These are phyloP conservation scores for Caenorhabditis sp. DNA, from an alignment of 2,888 invertebrate genomes.

Conservation along the genomic window DNA sequence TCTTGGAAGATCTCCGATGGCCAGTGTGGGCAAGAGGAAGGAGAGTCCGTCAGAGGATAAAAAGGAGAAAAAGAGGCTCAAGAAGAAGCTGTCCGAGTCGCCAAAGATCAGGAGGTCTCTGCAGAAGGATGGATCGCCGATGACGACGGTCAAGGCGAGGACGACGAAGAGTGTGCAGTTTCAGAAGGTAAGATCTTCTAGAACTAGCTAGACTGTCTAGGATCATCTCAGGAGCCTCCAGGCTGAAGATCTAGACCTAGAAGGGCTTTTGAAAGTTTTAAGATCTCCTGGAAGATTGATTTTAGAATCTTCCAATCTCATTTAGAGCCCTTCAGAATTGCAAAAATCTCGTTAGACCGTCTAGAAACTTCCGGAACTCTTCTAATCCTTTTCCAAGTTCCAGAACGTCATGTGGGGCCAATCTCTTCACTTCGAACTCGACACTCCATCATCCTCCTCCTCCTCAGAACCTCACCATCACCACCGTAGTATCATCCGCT, in stretches of 20 bases:
- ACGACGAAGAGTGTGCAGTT: conserved; percentile 66
- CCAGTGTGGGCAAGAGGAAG: conserved; percentile 37
- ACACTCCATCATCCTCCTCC: conserved; percentile 1
- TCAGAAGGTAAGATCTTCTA: conserved; percentile 35
- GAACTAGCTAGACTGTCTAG: background rate
- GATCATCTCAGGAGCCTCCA: too few species aligned
- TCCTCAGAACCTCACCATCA: background rate
- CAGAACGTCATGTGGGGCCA: conserved; percentile 81
- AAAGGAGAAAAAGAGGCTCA: conserved; percentile 66
- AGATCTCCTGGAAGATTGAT: too few species aligned
- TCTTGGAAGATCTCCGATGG: conserved; percentile 30
- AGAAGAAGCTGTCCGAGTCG: conserved; percentile 62
- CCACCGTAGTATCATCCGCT: conserved; percentile 42
- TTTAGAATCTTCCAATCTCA: too few species aligned
- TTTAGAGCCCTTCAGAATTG: too few species aligned
- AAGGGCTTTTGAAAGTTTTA: too few species aligned
- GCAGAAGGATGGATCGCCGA: conserved; percentile 49
- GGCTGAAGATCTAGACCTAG: too few species aligned
- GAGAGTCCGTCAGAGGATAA: conserved; percentile 69
- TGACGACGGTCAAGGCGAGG: conserved; percentile 55
- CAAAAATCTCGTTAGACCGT: too few species aligned
- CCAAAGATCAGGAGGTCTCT: conserved; percentile 36
- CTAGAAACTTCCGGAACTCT: background rate
- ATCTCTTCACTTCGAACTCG: conserved; percentile 78
- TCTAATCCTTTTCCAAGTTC: conserved; percentile 30